Evolutionary conservation across 2,797 vertebrate genomes (phyloP).

Genomic region (Argya squamiceps): DNA sequence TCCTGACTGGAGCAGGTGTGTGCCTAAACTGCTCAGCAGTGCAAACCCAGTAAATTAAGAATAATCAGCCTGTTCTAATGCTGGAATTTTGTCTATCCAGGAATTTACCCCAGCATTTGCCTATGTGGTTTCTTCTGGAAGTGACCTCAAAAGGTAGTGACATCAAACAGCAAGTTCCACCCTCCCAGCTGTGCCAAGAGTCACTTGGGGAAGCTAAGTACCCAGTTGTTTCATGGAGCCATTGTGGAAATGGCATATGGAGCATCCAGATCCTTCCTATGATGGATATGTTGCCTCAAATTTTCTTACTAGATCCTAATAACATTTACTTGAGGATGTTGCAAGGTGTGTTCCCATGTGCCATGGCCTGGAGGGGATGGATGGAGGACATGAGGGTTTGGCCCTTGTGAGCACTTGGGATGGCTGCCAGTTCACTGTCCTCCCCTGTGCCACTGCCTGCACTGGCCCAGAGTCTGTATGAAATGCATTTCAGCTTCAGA

Average conservation of each 20-base stretch:
- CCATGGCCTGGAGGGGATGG: no score
- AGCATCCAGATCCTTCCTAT: not conserved
- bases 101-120: not conserved
- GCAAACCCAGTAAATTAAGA: not conserved
- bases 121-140: not conserved
- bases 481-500: not conserved
- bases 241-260: not conserved
- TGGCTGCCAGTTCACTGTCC: not conserved
- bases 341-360: not conserved
- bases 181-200: fast-evolving
- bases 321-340: not conserved
- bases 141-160: slow-evolving; percentile 17
- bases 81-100: not conserved
- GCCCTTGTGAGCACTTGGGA: fast-evolving
- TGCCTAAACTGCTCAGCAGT: not conserved
- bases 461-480: not conserved
- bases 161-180: not conserved
- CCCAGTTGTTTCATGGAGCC: fast-evolving
- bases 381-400: not conserved
- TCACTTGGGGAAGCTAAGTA: not conserved
- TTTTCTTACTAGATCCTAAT: not conserved
- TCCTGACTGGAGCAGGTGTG: fast-evolving
- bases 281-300: fast-evolving
- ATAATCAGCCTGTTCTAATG: not conserved
- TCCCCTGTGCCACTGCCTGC: not conserved